Conservation (phyloP, 1,140 invertebrate genomes). For the Drosophila auraria region DNA sequence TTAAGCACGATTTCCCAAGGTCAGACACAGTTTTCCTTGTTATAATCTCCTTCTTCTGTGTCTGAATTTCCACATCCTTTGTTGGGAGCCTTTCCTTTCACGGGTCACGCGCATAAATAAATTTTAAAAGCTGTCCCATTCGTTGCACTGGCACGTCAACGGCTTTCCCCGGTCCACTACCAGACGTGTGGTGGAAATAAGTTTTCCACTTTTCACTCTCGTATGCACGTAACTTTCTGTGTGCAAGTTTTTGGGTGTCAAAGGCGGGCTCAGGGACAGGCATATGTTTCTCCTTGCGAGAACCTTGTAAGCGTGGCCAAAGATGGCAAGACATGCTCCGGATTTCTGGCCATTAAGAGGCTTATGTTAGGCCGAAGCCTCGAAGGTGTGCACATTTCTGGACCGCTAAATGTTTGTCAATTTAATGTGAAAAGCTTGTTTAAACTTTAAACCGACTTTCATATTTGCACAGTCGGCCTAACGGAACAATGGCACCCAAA, state of each 20-base stretch:
- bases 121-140: conserved; percentile 61
- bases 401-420: conserved; percentile 22
- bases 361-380: conserved; percentile 23
- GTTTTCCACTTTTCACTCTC: conserved; percentile 42
- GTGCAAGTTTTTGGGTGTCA: conserved; percentile 45
- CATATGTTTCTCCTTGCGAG: background rate
- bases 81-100: conserved; percentile 6
- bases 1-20: conserved; percentile 17
- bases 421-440: conserved; percentile 42
- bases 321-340: conserved; percentile 13
- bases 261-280: conserved; percentile 1
- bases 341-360: conserved; percentile 44
- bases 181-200: conserved; percentile 43
- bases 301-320: conserved; percentile 4
- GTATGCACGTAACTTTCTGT: conserved; percentile 39
- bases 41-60: conserved; percentile 17
- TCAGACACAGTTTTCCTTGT: conserved; percentile 13
- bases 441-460: conserved; percentile 42
- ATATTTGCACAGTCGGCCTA: conserved; percentile 40
- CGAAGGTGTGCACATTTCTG: conserved; percentile 5
- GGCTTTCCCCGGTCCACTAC: conserved; percentile 13
- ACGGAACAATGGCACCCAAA: conserved; percentile 60
- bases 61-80: conserved; percentile 22
- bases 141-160: conserved; percentile 53
- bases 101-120: conserved; percentile 63